Evolutionary conservation across 2,888 invertebrate species (phyloP), one percentile per base, ranked within the genome.

Genomic region (Cosmopolites sordidus): DNA sequence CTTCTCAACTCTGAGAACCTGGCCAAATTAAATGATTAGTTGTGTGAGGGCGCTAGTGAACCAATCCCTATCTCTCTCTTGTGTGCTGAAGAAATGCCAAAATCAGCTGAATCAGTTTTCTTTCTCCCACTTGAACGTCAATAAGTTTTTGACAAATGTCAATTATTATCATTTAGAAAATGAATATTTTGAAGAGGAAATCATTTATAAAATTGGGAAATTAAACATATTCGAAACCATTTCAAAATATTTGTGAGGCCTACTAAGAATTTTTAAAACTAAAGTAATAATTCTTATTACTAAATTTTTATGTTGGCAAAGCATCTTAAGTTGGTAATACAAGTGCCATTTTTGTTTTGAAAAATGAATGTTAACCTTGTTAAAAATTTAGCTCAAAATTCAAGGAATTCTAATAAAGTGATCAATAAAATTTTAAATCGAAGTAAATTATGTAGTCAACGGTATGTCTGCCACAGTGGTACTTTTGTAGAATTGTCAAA

Each of bases 291-390:
- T n/a, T n/a, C n/a, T n/a, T n/a, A n/a, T n/a, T n/a, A n/a, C n/a
- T n/a, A n/a, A n/a, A n/a, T n/a, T n/a, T n/a, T n/a, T n/a, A n/a
- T n/a, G n/a, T n/a, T n/a, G n/a, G n/a, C n/a, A n/a, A n/a, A n/a
- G n/a, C n/a, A n/a, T n/a, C n/a, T n/a, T n/a, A n/a, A n/a, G n/a
- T n/a, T n/a, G n/a, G n/a, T n/a, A n/a, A n/a, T n/a, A n/a, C n/a
- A n/a, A n/a, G n/a, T 40, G 40, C 48, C 38, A 37, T 51, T 54
- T 58, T 52, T 56, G 41, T 54, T 54, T 59, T 55, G 48, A 61
- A 56, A 62, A 59, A 64, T 64, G 64, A 64, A 62, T 56, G 51
- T 61, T 60, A 63, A 61, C 59, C 59, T 63, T 54, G 46, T 58
- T 42, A 57, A 58, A 59, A 58, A 56, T 48, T 39, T 60, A 48